These are phyloP conservation scores for Caerostris extrusa DNA, from an alignment of 1,140 invertebrate species.

Conservation along the genomic window DNA sequence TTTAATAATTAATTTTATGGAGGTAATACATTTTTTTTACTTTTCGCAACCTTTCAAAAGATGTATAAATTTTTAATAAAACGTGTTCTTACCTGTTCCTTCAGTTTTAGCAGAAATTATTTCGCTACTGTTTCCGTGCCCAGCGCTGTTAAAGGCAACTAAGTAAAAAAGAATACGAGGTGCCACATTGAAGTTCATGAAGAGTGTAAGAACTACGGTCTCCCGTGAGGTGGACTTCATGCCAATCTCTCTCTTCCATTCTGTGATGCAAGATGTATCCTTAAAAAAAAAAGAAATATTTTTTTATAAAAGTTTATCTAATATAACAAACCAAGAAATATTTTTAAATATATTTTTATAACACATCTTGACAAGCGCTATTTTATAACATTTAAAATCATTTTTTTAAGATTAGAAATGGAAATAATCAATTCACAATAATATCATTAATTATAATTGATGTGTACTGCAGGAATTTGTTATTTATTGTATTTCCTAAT, in stretches of 20 bases:
- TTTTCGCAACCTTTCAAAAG: too few relatives aligned
- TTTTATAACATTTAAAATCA: too few relatives aligned
- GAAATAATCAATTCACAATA: too few relatives aligned
- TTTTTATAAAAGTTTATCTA: background rate
- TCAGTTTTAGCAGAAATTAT: slow-evolving; percentile 83
- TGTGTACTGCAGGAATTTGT: too few relatives aligned
- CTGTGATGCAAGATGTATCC: slow-evolving; percentile 62
- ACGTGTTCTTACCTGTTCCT: slow-evolving; percentile 83
- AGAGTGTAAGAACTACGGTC: slow-evolving; percentile 80
- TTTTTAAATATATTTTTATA: background rate
- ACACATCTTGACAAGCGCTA: background rate
- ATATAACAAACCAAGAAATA: background rate
- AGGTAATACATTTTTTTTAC: too few relatives aligned
- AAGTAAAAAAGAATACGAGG: slow-evolving; percentile 78
- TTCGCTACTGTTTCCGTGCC: slow-evolving; percentile 67
- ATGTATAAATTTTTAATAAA: background rate
- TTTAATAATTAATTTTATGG: background rate
- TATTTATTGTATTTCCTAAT: too few relatives aligned
- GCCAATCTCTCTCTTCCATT: slow-evolving; percentile 77
- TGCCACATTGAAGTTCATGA: slow-evolving; percentile 81
- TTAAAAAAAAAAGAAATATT: background rate
- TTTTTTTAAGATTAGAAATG: too few relatives aligned
- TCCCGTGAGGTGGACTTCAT: slow-evolving; percentile 76
- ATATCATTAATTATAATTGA: too few relatives aligned
- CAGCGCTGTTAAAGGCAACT: slow-evolving; percentile 77